Evolutionary conservation across 1,140 invertebrate genomes (phyloP), one percentile per base, ranked within the genome.

Genomic region (Bombus pascuorum): DNA sequence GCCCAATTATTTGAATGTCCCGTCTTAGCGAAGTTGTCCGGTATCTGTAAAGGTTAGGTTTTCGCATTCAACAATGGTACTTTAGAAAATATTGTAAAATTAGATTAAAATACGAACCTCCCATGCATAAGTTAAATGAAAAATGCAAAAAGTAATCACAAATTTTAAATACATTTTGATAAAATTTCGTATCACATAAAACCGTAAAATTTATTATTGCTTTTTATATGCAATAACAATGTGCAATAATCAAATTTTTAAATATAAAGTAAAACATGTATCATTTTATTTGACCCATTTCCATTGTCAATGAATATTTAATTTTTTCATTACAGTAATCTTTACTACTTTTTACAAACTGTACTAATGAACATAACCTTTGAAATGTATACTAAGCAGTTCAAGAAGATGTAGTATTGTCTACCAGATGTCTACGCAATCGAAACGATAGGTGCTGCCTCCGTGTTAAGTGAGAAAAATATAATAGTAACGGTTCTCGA

Each of bases 1-100:
- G 99, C 99, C 99, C 99, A 99, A 94, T 99, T 99, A 93, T 99
- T 99, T 5, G 99, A 99, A 93, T 99, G 99, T 28, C 93, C 94
- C 57, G 94, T 96, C 93, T 95, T 93, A 8, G 88, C 85, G 91
- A 95, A 95, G 62, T 95, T 93, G 65, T 94, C 91, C 74, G 95
- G 91, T 53, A 94, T 84, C 95, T 96, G 70, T 53, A 93, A 91
- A 91, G 90, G 39, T 72, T 85, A 83, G 12, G 6, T 42, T 74
- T 78, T 78, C 8, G 39, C 28, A 59, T 10, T 65, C 18, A 22
- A 65, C 15, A 22, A 12, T 22, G 6, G 72, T 12, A 13, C 37
- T 70, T 13, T 32, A 13, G 5, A 57, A 13, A 34, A 65, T 53
- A 37, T 42, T 37, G 66, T n/a, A 25, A 32, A 37, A 47, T 12